phyloP scores from a whole-genome alignment of 1,140 invertebrate species.

The Rhopalosiphum padi region DNA sequence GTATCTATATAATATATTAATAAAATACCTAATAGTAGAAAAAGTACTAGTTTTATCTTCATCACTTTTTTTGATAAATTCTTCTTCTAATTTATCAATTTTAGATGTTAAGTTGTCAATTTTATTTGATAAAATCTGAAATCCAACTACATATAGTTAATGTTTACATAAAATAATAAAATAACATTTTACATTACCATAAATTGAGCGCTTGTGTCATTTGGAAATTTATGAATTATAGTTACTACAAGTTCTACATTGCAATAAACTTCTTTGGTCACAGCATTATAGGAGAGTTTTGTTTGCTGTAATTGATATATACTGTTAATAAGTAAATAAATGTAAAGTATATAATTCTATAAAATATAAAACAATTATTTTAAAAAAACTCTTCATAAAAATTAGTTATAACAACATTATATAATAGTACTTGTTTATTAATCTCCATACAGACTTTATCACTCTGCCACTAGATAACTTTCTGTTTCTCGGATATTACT shows the following conservation, averaged over 20 bases:
- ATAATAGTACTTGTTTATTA: no score
- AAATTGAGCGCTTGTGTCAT: slow-evolving; percentile 20
- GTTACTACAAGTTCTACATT: slow-evolving; percentile 41
- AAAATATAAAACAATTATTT: no score
- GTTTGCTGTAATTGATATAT: slow-evolving; percentile 24
- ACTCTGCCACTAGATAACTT: no score
- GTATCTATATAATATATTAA: neutral
- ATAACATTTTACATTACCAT: neutral
- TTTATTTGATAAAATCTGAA: slow-evolving; percentile 34
- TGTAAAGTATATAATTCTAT: no score
- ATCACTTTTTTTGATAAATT: neutral
- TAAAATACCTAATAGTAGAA: neutral
- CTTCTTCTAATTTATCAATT: neutral
- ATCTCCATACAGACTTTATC: no score
- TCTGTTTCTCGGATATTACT: no score
- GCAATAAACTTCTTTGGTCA: slow-evolving; percentile 51
- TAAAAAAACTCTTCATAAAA: no score
- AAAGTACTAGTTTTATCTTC: neutral
- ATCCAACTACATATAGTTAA: neutral
- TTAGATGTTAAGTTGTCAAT: neutral
- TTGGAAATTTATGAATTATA: neutral
- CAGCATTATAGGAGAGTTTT: slow-evolving; percentile 34
- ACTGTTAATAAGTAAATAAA: neutral
- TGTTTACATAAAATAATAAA: neutral
- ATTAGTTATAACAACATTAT: no score